Percentiles rank a stretch among this genome's conserved stretches.
These are phyloP conservation scores for Drosophila parthenogenetica DNA, from an alignment of 2,888 invertebrate species.

Conservation along the genomic window DNA sequence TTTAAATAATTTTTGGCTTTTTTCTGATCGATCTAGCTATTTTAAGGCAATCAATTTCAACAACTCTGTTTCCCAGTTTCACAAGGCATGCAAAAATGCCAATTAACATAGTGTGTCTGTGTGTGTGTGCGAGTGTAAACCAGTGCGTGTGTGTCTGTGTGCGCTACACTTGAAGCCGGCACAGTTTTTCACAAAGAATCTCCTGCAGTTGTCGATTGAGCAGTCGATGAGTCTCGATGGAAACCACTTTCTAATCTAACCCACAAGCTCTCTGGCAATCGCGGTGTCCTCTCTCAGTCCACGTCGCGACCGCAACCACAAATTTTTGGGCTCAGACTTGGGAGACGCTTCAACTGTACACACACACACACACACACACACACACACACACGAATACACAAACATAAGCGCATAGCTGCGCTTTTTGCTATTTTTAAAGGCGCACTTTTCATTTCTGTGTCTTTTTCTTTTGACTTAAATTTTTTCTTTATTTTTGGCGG, in stretches of 20 bases:
- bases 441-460: constrained; percentile 60
- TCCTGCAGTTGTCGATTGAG: constrained; percentile 35
- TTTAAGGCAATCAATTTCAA: background rate
- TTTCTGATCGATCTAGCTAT: background rate
- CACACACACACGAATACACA: no score
- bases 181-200: constrained; percentile 64
- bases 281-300: constrained; percentile 12
- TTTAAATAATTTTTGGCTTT: background rate
- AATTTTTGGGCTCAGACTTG: constrained; percentile 56
- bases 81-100: constrained; percentile 66
- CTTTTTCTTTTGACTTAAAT: constrained; percentile 32
- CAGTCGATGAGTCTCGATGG: constrained; percentile 27
- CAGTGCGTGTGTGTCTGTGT: constrained; percentile 20
- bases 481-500: constrained; percentile 51
- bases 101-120: constrained; percentile 49
- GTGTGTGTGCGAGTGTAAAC: constrained; percentile 15
- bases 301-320: constrained; percentile 32
- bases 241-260: constrained; percentile 69
- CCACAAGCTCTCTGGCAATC: constrained; percentile 56
- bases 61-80: constrained; percentile 1
- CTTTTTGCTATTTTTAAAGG: constrained; percentile 60
- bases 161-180: constrained; percentile 41
- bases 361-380: no score
- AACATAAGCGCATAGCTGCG: background rate
- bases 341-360: constrained; percentile 46